Base-by-base conservation (phyloP, 2,797 vertebrate genomes). In the Sternarchorhynchus goeldii region DNA sequence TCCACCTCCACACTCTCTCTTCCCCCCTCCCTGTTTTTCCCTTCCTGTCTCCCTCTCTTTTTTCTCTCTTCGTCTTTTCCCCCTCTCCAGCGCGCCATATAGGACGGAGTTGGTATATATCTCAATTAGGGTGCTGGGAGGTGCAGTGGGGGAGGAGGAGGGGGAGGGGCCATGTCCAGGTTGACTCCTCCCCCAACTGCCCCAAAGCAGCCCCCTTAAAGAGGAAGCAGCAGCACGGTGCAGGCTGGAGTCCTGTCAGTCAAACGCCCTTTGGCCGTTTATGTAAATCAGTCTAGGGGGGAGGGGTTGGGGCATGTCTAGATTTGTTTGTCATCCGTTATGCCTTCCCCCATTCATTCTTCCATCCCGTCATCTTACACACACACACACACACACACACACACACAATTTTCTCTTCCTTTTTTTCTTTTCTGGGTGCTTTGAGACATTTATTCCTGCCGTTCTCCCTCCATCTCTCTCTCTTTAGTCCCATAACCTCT, bases 121-220 rank as follows among this genome's bases (percentile, higher is more conserved):
- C 91, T 86, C 82, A 92, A 91, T 90, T 92, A 90, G 90, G 90
- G 89, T 84, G 87, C 85, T 86, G 88, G 45, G 41, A 12, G 45
- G 45, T 50, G 29, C 62, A 88, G 87, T 84, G 88, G 72, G 71
- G 78, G 39, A 59, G 70, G 58, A 31, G 29, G 63, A 74, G 73
- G 68, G 85, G 86, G 87, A 83, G 85, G 88, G 81, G 65, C 41
- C 68, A 10, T 77, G 60, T 83, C 69, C 78, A 81, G 55, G 31
- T 21, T 84, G 70, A 39, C 84, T 75, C 82, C 79, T 39, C 83
- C 87, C 78, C 89, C 83, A 66, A 4, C 39, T 77, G 71, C 50
- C 56, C 72, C 80, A 64, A 79, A 67, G 70, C 76, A 78, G 83
- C 84, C 76, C 77, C 76, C 84, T 88, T 87, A 88, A 88, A 88